Conservation (phyloP, 92 coral and sea anemone species). For the Heteractis magnifica region DNA sequence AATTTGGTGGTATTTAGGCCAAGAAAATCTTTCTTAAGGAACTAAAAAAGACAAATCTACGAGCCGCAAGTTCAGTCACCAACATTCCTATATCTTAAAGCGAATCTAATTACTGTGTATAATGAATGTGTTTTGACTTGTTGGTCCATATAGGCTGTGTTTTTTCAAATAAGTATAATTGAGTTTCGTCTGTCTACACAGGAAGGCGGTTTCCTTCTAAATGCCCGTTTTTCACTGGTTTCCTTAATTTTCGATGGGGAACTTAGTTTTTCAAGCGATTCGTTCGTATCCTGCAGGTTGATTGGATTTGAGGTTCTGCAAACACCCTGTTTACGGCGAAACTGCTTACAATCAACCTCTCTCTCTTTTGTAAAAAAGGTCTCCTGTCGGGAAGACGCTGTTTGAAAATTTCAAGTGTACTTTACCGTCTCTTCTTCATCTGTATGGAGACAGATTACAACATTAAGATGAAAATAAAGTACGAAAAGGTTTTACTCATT, state of each 20-base stretch:
- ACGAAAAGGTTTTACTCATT: neutral
- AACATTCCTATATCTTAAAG: conserved; percentile 1
- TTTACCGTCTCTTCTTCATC: neutral
- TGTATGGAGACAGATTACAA: neutral
- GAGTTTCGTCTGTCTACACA: conserved; percentile 16
- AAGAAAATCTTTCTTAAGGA: neutral
- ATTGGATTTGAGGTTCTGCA: conserved; percentile 3
- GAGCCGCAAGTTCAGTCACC: neutral
- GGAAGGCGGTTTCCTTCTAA: conserved; percentile 5
- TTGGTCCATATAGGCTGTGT: neutral
- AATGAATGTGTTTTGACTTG: conserved; percentile 1
- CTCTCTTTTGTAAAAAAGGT: neutral
- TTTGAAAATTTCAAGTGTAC: neutral
- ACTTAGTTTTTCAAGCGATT: neutral
- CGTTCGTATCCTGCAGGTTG: neutral
- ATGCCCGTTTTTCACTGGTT: conserved; percentile 2
- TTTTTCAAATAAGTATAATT: conserved; percentile 14
- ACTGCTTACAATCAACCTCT: conserved; percentile 6
- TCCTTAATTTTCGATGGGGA: neutral
- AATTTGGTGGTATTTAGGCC: neutral
- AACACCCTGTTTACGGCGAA: neutral
- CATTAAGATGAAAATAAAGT: neutral
- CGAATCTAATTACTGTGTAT: neutral
- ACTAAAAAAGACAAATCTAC: neutral
- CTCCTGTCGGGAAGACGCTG: neutral